Conservation (phyloP, 2,888 invertebrate species). For the Hypselothyrea guttata region DNA sequence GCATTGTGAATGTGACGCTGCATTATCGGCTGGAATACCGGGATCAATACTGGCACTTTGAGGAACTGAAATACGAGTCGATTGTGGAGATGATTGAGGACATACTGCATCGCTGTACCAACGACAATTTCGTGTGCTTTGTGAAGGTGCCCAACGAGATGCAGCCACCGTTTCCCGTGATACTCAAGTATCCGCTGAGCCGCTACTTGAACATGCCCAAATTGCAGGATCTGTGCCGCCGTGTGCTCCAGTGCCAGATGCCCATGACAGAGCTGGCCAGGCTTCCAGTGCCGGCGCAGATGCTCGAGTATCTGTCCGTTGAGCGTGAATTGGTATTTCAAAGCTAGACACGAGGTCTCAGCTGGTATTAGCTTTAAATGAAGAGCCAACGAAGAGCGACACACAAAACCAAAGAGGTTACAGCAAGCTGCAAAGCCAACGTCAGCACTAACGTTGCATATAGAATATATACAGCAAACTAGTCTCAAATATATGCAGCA, state of each 20-base stretch:
- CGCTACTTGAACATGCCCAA: constrained; percentile 88
- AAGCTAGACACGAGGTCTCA: constrained; percentile 49
- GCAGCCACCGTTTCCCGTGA: constrained; percentile 88
- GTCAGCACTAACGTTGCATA: neutral
- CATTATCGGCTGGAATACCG: constrained; percentile 89
- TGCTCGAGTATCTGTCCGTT: constrained; percentile 84
- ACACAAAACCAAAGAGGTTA: constrained; percentile 60
- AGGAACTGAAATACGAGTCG: constrained; percentile 82
- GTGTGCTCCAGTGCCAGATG: constrained; percentile 87
- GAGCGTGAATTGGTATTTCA: constrained; percentile 79
- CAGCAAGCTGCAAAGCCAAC: constrained; percentile 23
- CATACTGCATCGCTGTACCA: constrained; percentile 88
- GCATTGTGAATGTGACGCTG: constrained; percentile 86
- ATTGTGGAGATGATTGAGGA: constrained; percentile 89
- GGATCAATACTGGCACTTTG: constrained; percentile 83
- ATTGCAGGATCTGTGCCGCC: constrained; percentile 88
- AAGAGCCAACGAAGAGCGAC: constrained; percentile 28
- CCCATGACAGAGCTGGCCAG: constrained; percentile 86
- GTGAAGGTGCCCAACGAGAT: constrained; percentile 86
- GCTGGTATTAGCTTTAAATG: constrained; percentile 63
- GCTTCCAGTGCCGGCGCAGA: constrained; percentile 85
- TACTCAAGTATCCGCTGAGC: constrained; percentile 88
- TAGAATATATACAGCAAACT: constrained; percentile 2
- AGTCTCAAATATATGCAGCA: neutral
- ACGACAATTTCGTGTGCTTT: constrained; percentile 87